Evolutionary conservation across 2,797 vertebrate genomes (phyloP).

Genomic region (Geotrypetes seraphini): DNA sequence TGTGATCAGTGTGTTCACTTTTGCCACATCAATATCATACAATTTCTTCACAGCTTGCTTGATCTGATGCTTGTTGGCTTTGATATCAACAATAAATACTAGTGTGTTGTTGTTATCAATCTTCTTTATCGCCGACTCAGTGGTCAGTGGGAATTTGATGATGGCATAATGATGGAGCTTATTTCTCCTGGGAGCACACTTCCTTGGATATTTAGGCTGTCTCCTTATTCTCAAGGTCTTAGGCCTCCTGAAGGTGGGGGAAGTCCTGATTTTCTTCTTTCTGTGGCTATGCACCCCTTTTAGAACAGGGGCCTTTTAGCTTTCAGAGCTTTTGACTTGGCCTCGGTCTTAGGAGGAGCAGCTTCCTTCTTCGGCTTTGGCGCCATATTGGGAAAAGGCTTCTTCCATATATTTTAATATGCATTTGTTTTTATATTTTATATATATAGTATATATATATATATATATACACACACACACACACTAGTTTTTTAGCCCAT

Average conservation of each 20-base stretch:
- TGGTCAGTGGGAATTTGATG: conserved; percentile 96
- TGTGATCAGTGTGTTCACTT: conserved; percentile 95
- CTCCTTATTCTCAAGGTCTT: conserved; percentile 86
- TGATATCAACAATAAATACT: conserved; percentile 76
- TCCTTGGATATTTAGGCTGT: conserved; percentile 90
- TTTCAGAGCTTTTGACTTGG: conserved; percentile 94
- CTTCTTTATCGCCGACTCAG: conserved; percentile 84
- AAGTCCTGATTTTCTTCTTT: conserved; percentile 90
- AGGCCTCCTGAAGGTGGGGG: conserved; percentile 87
- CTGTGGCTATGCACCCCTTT: conserved; percentile 93
- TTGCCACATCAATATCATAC: conserved; percentile 93
- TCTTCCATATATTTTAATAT: too few species aligned
- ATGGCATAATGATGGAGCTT: conserved; percentile 98
- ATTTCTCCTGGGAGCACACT: conserved; percentile 92
- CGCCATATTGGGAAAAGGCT: too few species aligned
- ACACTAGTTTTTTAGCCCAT: too few species aligned
- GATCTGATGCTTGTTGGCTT: conserved; percentile 70
- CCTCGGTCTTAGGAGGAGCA: conserved; percentile 88
- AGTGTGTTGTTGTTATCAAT: conserved; percentile 82
- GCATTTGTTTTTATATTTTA: too few species aligned
- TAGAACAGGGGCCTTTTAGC: conserved; percentile 92
- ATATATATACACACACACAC: too few species aligned
- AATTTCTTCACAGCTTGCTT: conserved; percentile 94
- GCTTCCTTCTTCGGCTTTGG: too few species aligned
- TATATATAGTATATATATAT: too few species aligned